Base-by-base conservation (phyloP, 2,113 vertebrate species). In the Perccottus glenii region DNA sequence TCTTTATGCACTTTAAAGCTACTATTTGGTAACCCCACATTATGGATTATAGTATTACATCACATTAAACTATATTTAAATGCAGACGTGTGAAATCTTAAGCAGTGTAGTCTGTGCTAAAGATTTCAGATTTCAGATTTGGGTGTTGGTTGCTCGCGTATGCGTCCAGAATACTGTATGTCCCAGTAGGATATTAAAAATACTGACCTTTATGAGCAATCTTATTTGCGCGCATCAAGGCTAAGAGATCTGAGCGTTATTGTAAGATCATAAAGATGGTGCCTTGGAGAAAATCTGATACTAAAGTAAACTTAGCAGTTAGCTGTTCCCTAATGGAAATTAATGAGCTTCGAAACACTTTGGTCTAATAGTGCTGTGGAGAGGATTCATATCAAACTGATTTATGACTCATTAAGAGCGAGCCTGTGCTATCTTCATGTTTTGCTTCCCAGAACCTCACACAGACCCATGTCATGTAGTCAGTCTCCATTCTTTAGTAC, bases 361-460 rank as follows among this genome's bases (percentile, higher is more conserved):
- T 87, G 67, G 67, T 80, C 68, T 88, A 82, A 88, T 87, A 67
- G 81, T 53, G 15, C 75, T 77, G 80, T 52, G 46, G 75, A 84
- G 80, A 87, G 82, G 67, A 90, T 77, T 85, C 78, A 78, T 77
- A 83, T 87, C 72, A 58, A 67, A 46, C 75, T 86, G 81, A 89
- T 90, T 83, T 77, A 89, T 84, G 80, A 70, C 74, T 89, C 78
- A 85, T 87, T 90, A 87, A 75, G 75, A 72, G 63, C 64, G 56
- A 71, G 68, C 64, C 53, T 60, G 57, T 65, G 72, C 72, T 62
- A 76, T 78, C 70, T 72, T 78, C 57, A 56, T 81, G 58, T 74
- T 76, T 78, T 81, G 32, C 45, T 73, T 66, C 59, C 11, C 66
- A 74, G 70, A 64, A 47, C 50, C 75, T 76, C 71, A 82, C 73